Conservation (phyloP, 1,140 invertebrate species). For the Latrodectus geometricus region DNA sequence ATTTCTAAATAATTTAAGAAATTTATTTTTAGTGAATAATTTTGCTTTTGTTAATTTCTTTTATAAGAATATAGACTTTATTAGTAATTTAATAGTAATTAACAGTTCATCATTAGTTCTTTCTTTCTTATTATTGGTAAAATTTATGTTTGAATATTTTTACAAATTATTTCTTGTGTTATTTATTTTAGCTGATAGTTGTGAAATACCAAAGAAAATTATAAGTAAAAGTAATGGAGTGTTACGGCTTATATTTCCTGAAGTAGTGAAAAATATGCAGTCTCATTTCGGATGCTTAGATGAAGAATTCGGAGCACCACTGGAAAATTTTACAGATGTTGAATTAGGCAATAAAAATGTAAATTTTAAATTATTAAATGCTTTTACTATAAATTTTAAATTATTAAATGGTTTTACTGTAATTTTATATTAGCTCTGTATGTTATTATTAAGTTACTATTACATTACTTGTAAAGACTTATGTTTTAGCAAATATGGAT, state of each 20-base stretch:
- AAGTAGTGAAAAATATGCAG: slow-evolving; percentile 18
- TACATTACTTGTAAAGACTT: no score
- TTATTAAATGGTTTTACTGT: no score
- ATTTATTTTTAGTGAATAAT: neutral
- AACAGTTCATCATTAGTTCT: no score
- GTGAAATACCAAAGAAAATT: slow-evolving; percentile 19
- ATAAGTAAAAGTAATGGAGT: neutral
- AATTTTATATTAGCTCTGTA: no score
- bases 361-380: no score
- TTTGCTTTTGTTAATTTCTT: no score
- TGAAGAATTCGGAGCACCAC: slow-evolving; percentile 14
- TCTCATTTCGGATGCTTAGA: slow-evolving; percentile 15
- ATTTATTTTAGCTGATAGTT: slow-evolving; percentile 8
- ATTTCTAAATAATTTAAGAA: neutral
- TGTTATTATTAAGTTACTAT: no score
- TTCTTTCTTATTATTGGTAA: neutral
- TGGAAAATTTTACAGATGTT: neutral
- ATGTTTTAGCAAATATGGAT: no score
- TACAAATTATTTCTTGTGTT: neutral
- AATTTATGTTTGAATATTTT: neutral
- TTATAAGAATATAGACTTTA: no score
- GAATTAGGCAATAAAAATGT: neutral
- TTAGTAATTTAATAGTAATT: no score
- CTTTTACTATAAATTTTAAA: no score
- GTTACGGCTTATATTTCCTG: slow-evolving; percentile 23